phyloP scores from a whole-genome alignment of 2,113 vertebrate genomes.

The Sapajus apella region DNA sequence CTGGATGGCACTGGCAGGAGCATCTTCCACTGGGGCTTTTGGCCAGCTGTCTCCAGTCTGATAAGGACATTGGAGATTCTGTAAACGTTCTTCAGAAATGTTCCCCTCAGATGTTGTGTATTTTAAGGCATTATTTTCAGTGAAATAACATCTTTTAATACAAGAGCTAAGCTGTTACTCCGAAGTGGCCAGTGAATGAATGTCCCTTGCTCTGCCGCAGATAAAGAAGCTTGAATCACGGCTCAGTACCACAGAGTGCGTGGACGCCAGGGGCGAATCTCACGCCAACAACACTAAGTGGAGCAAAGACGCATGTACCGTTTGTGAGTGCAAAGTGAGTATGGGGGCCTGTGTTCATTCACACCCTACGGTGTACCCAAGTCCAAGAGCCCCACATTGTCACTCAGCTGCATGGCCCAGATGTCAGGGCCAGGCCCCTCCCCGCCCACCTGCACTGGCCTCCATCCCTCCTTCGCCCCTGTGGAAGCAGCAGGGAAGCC shows the following conservation, averaged over 20 bases:
- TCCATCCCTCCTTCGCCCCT: not conserved
- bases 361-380: no score
- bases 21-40: rapidly evolving
- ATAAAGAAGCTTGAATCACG: slow-evolving; percentile 96
- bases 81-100: rapidly evolving
- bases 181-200: rapidly evolving
- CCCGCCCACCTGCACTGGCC: not conserved
- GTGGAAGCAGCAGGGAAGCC: not conserved
- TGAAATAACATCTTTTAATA: rapidly evolving
- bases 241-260: slow-evolving; percentile 92
- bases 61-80: rapidly evolving
- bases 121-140: rapidly evolving
- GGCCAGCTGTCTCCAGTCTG: rapidly evolving
- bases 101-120: rapidly evolving
- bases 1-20: rapidly evolving
- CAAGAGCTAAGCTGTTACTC: rapidly evolving
- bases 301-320: slow-evolving; percentile 92
- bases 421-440: rapidly evolving
- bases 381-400: not conserved
- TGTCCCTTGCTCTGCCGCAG: slow-evolving; percentile 80
- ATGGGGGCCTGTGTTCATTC: not conserved
- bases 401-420: not conserved
- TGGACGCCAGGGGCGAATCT: slow-evolving; percentile 88
- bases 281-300: slow-evolving; percentile 88
- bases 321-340: slow-evolving; percentile 95